Percentiles rank a stretch among this genome's conserved stretches.
Evolutionary conservation across 2,113 vertebrate species (phyloP).

Genomic region (Okapia johnstoni): DNA sequence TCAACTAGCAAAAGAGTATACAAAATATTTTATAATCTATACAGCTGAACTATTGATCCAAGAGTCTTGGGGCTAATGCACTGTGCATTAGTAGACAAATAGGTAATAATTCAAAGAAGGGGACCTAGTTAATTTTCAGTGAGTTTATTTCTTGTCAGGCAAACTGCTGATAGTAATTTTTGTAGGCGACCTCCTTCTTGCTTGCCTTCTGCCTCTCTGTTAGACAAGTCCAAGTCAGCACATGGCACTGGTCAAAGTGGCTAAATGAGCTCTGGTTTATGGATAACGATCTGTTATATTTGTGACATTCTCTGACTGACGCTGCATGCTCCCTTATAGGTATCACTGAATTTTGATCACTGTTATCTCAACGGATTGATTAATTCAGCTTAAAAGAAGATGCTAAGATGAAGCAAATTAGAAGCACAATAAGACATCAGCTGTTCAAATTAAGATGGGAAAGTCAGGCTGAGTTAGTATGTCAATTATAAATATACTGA

Average conservation of each 20-base stretch:
- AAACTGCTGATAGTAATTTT: background rate
- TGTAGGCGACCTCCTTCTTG: background rate
- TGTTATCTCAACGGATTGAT: background rate
- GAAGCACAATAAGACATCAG: background rate
- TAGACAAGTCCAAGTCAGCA: background rate
- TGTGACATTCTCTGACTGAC: background rate
- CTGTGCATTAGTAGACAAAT: background rate
- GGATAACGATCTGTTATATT: background rate
- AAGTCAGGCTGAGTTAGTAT: background rate
- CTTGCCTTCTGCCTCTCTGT: background rate
- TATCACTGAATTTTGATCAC: constrained; percentile 12
- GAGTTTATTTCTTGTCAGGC: background rate
- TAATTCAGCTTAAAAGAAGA: background rate
- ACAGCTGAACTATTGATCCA: background rate
- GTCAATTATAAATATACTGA: background rate
- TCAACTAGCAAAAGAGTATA: background rate
- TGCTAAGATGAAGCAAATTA: background rate
- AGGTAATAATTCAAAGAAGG: background rate
- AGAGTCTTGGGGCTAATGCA: background rate
- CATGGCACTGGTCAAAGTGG: background rate
- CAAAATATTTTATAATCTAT: background rate
- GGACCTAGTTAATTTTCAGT: background rate
- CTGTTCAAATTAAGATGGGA: background rate
- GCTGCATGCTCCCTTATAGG: background rate
- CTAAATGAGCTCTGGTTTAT: background rate